Evolutionary conservation across 2,797 vertebrate species (phyloP).

Genomic region (Sorex maritimensis): DNA sequence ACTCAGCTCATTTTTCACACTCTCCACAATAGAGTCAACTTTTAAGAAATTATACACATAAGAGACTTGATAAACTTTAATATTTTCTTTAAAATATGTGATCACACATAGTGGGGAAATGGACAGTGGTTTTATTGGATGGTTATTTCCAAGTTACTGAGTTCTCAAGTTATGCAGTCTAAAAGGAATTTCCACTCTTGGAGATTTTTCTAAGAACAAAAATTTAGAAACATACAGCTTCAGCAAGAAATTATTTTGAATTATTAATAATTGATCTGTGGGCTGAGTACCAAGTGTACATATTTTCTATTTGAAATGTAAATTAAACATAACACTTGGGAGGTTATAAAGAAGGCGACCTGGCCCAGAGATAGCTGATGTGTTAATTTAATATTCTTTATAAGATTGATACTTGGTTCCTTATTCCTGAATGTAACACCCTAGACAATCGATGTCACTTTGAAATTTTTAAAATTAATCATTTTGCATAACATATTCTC

Average conservation of each 20-base stretch:
- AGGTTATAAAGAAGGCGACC: constrained; percentile 53
- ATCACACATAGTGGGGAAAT: background rate
- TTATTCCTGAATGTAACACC: background rate
- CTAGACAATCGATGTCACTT: background rate
- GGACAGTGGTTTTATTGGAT: background rate
- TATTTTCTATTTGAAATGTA: constrained; percentile 52
- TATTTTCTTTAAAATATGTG: background rate
- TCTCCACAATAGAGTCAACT: background rate
- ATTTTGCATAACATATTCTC: constrained; percentile 77
- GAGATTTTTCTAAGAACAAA: constrained; percentile 31
- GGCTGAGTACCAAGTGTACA: background rate
- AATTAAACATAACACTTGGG: constrained; percentile 59
- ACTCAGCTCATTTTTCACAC: background rate
- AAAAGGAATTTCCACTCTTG: constrained; percentile 16
- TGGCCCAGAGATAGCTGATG: constrained; percentile 33
- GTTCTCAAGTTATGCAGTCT: background rate
- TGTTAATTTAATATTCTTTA: constrained; percentile 51
- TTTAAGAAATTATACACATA: background rate
- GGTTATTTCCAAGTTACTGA: constrained; percentile 30
- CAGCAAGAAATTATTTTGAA: constrained; percentile 45
- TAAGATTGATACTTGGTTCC: constrained; percentile 36
- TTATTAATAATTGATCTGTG: constrained; percentile 42
- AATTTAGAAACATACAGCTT: constrained; percentile 38
- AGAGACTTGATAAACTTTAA: background rate
- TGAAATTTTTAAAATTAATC: constrained; percentile 51